Base-by-base conservation (phyloP, 2,113 vertebrate species). In the Montifringilla adamsi region DNA sequence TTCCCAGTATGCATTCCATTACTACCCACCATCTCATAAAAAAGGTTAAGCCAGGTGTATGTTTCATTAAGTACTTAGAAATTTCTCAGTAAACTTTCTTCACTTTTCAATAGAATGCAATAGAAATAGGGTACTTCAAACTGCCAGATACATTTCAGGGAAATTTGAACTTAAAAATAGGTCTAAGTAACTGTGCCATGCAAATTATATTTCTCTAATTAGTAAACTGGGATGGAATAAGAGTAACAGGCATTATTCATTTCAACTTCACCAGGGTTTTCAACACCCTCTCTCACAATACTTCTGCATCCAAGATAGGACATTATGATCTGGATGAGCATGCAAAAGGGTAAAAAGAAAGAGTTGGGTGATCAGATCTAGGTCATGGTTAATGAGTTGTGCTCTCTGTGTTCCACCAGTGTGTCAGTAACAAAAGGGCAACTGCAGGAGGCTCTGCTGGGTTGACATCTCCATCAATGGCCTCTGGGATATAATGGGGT, bases 341-440 rank as follows among this genome's bases (percentile, higher is more conserved):
- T 13, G 53, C 2, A 39, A 70, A 0, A 0, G 13, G 18, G 66
- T 69, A 64, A 58, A 60, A 77, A 41, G 8, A 50, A 44, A 12
- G 15, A 4, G 2, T 35, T 92, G 50, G 13, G 35, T 14, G 7
- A 16, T 56, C 33, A 55, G 28, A 31, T 23, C 2, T 31, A 11
- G 16, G 3, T 41, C 43, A n/a, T 7, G 3, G 14, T 62, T 39
- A 46, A 27, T n/a, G 18, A 11, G 3, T 52, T 1, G 0, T 55
- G 19, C 15, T 79, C 20, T 39, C 17, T 1, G 0, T 59, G 15
- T 13, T 76, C n/a, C 46, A 14, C 39, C 39, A 35, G 21, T 0
- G 0, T 26, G 22, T 41, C 1, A 0, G 31, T 41, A 68, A 58
- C 13, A 63, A 73, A 26, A 10, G 22, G 14, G 19, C 2, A 73